phyloP scores from a whole-genome alignment of 2,113 vertebrate species.

The Odocoileus hemionus region DNA sequence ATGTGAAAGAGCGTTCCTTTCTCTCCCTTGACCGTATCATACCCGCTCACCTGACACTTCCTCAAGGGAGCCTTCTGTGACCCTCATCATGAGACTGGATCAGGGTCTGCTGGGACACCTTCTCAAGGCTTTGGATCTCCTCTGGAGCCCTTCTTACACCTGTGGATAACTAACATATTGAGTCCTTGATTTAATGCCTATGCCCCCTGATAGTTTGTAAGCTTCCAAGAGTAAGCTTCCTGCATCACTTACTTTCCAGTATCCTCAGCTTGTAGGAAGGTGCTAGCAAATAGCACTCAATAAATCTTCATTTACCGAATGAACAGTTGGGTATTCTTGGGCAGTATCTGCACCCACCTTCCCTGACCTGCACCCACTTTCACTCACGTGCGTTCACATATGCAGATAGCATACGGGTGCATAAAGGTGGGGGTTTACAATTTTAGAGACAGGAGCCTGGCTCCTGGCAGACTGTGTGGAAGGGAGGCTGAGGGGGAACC shows the following conservation, averaged over 20 bases:
- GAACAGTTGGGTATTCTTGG: not conserved
- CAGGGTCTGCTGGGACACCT: not conserved
- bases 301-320: not conserved
- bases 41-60: too few relatives aligned
- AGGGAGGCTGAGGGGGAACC: not conserved
- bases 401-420: not conserved
- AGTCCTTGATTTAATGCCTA: not conserved
- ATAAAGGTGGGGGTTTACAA: too few relatives aligned
- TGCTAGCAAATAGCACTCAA: not conserved
- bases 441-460: not conserved
- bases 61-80: not conserved
- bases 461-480: not conserved
- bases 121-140: not conserved
- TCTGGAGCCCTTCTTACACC: not conserved
- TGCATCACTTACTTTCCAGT: not conserved
- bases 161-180: not conserved
- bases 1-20: not conserved
- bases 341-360: too few relatives aligned
- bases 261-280: not conserved
- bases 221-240: not conserved
- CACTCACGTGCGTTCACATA: fast-evolving
- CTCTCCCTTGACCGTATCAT: not conserved
- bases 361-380: not conserved
- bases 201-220: not conserved
- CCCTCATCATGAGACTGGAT: not conserved